These are phyloP conservation scores for Ceratina calcarata DNA, from an alignment of 1,140 invertebrate species.

Conservation along the genomic window DNA sequence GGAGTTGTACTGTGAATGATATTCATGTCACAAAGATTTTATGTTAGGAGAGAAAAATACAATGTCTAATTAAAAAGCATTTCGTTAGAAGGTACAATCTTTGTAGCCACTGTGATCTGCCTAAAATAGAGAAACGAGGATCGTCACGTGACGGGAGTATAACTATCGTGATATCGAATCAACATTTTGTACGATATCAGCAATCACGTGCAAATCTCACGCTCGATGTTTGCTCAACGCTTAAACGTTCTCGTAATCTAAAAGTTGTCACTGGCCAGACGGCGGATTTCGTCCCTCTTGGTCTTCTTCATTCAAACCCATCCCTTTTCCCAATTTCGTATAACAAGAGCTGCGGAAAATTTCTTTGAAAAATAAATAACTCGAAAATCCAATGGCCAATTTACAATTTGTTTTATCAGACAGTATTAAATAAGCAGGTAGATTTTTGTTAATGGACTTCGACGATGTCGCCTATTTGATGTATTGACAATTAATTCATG, in stretches of 20 bases:
- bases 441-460: background rate
- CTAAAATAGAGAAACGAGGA: background rate
- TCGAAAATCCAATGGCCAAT: background rate
- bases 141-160: background rate
- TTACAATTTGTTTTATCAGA: background rate
- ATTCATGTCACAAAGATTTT: too few relatives aligned
- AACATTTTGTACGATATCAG: background rate
- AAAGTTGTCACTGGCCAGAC: background rate
- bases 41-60: too few relatives aligned
- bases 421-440: background rate
- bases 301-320: background rate
- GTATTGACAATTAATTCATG: background rate
- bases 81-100: background rate
- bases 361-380: background rate
- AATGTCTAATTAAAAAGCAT: background rate
- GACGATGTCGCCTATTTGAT: background rate
- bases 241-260: background rate
- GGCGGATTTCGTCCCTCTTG: background rate
- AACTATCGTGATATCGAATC: conserved; percentile 12
- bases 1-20: too few relatives aligned
- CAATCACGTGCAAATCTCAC: background rate
- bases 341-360: too few relatives aligned
- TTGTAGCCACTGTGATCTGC: background rate
- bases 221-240: background rate
- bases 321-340: too few relatives aligned